Evolutionary conservation across 2,797 vertebrate genomes (phyloP).

Genomic region (Pyrrhura leucotis): DNA sequence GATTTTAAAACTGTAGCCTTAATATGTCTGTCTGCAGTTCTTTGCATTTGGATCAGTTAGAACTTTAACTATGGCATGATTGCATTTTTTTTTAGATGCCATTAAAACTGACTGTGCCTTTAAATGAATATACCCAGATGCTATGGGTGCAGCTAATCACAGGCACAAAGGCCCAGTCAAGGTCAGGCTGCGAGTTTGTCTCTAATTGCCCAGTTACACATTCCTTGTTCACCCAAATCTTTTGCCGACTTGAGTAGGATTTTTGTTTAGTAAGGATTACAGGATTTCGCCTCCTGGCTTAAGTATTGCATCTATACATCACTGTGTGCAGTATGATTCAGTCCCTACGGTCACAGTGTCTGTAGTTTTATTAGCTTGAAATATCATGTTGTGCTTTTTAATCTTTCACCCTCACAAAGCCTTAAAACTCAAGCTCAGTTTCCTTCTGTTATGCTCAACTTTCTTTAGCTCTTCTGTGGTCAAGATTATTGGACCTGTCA

Average conservation of each 20-base stretch:
- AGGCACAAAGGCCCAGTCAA: slow-evolving; percentile 63
- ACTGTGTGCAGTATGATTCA: not conserved
- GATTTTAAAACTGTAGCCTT: not conserved
- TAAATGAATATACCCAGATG: slow-evolving; percentile 46
- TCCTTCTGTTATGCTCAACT: not conserved
- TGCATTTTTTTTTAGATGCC: not conserved
- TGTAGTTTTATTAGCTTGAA: not conserved
- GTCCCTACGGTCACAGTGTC: not conserved
- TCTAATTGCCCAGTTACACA: slow-evolving; percentile 64
- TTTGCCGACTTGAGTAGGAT: slow-evolving; percentile 48
- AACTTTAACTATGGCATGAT: not conserved
- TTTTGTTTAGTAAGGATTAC: slow-evolving; percentile 61
- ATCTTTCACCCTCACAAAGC: not conserved
- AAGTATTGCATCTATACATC: slow-evolving; percentile 16
- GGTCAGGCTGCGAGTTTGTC: slow-evolving; percentile 53
- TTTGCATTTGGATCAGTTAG: not conserved
- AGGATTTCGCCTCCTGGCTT: slow-evolving; percentile 8
- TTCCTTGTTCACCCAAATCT: slow-evolving; percentile 62
- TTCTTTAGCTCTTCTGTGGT: not conserved
- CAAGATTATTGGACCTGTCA: not conserved
- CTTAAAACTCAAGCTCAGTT: not conserved
- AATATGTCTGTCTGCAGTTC: not conserved
- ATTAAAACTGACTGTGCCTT: slow-evolving; percentile 36
- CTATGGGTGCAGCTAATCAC: slow-evolving; percentile 47
- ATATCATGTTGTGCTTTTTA: not conserved